Base-by-base conservation (phyloP, 2,113 vertebrate genomes). In the Tragulus kanchil region DNA sequence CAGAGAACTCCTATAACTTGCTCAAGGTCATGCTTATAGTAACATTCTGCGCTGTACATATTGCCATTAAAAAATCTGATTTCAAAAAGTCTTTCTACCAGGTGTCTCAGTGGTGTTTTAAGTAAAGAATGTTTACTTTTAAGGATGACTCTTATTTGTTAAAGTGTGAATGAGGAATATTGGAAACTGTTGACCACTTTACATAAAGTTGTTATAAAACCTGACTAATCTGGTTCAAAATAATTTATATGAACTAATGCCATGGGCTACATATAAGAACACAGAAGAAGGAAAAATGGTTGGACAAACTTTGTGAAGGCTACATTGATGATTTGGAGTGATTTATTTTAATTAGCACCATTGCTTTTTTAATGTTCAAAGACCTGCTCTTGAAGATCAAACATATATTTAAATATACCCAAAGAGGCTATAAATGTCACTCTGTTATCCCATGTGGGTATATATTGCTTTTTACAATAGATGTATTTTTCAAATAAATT, bases 401-500 rank as follows among this genome's bases (percentile, higher is more conserved):
- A 89, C 31, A 89, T 96, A 71, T 6, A 85, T 93, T 95, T 93
- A 85, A 83, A 64, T 79, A 79, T 28, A 90, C 42, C 90, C 28
- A 95, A 90, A 89, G 93, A 95, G 71, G 45, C 48, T 73, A 16
- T 78, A 83, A 95, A 89, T 85, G 62, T 95, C 52, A 95, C 54
- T 96, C 23, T 77, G 5, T 71, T 85, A 87, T 94, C 31, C 67
- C 81, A 48, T 88, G 65, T 83, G 77, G 17, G 2, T 95, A 61
- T 62, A 73, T 95, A 93, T 97, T 96, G 23, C 77, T 91, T 94
- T 75, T 83, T 77, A 86, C 52, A 95, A 95, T 79, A 91, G 58
- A 83, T 54, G 3, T 45, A 64, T 48, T 93, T 98, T 96, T 16
- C 14, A 97, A 93, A 96, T 89, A 96, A 89, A 93, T 81, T 87